phyloP scores from a whole-genome alignment of 2,888 invertebrate genomes.

The Sminthurides aquaticus region DNA sequence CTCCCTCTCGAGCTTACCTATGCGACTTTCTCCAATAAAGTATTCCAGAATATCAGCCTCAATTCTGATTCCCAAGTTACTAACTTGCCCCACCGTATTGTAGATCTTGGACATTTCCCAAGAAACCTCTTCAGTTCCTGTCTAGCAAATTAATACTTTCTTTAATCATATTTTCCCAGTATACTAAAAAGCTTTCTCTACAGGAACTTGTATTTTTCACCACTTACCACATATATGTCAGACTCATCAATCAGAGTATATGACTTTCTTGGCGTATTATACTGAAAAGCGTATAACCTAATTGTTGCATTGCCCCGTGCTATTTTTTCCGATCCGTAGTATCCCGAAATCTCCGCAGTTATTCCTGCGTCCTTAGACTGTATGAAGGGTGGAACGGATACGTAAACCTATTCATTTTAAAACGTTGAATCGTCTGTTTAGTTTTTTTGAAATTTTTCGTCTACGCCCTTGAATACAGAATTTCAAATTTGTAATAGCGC shows the following conservation, averaged over 20 bases:
- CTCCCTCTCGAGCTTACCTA: too few relatives aligned
- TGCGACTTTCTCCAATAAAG: slow-evolving; percentile 46
- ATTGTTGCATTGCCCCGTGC: slow-evolving; percentile 47
- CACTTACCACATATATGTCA: slow-evolving; percentile 39
- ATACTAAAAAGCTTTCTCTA: background rate
- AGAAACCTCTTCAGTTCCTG: slow-evolving; percentile 32
- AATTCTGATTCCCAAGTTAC: slow-evolving; percentile 39
- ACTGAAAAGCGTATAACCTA: slow-evolving; percentile 42
- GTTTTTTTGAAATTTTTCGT: background rate
- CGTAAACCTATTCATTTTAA: slow-evolving; percentile 44
- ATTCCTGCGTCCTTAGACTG: slow-evolving; percentile 46
- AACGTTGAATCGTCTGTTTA: too few relatives aligned
- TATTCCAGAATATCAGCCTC: slow-evolving; percentile 48
- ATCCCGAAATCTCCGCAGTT: slow-evolving; percentile 44
- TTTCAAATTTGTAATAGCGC: background rate
- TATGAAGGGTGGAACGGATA: slow-evolving; percentile 46
- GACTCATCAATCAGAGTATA: slow-evolving; percentile 35
- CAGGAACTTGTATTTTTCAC: background rate
- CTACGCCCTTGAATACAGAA: background rate
- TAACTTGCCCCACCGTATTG: slow-evolving; percentile 23
- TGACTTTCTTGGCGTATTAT: slow-evolving; percentile 15
- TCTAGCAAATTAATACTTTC: slow-evolving; percentile 6
- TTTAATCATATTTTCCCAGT: background rate
- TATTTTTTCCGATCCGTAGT: slow-evolving; percentile 45
- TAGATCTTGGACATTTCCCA: slow-evolving; percentile 33